Base-by-base conservation (phyloP, 2,797 vertebrate genomes). In the Melanotaenia trifasciata region DNA sequence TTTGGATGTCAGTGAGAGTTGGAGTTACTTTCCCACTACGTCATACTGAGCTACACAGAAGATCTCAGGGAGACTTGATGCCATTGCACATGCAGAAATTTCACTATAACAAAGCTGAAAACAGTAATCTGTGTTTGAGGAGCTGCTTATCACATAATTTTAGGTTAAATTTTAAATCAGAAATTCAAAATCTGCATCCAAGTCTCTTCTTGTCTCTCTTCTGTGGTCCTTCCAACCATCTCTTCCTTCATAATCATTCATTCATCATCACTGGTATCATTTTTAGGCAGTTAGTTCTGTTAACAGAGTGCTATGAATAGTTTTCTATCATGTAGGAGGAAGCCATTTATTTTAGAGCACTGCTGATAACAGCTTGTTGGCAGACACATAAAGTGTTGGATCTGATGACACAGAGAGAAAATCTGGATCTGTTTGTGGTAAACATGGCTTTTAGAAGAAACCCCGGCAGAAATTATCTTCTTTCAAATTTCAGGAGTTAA, bases 21-120 rank as follows among this genome's bases (percentile, higher is more conserved):
- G 70, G 12, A 58, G 35, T 66, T 65, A 53, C 47, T 77, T 64
- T 82, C 72, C 76, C 70, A 80, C 81, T 80, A 79, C 83, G 74
- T 88, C 85, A 87, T 70, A 68, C 60, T 81, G 80, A 81, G 67
- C 86, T 73, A 82, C 69, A 62, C 54, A 64, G 58, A 64, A 70
- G 68, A 80, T 86, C 71, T 71, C 56, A 71, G 58, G 26, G 60
- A 73, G 58, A 20, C 54, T 56, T 78, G 43, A 84, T 72, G 85
- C 78, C 74, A 84, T 18, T 30, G 63, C 64, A 64, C 61, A 40
- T 66, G 59, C 33, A 69, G 22, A 35, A 67, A 24, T 78, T 73
- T 65, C 38, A 60, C 35, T 18, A 4, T 36, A 54, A 36, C n/a
- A 63, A 84, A 76, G 62, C 67, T 56, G 30, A 10, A 57, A 30